Base-by-base conservation (phyloP, 2,113 vertebrate genomes). In the Jaculus jaculus region DNA sequence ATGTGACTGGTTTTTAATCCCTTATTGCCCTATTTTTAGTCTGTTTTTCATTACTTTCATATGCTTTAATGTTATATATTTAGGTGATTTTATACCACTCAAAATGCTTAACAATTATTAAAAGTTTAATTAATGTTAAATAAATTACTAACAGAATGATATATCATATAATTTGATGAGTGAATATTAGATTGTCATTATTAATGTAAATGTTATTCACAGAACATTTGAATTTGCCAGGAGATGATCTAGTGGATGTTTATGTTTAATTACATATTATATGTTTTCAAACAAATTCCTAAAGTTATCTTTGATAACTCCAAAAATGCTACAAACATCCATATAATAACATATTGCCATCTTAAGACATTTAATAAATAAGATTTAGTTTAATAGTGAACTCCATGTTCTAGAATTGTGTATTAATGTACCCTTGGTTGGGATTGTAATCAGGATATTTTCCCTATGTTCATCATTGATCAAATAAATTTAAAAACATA, bases 211-310 rank as follows among this genome's bases (percentile, higher is more conserved):
- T 73, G 8, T 47, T 8, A 47, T 47, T 8, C 42, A 47, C 42
- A 85, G 32, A 87, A 2, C 15, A 69, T 92, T 75, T 92, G 81
- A 68, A 72, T 60, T 85, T 78, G 3, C 34, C 60, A 42, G 20
- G 7, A 3, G 58, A 13, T 89, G 32, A 68, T 75, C 42, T 61
- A 34, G 5, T 47, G 8, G 42, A 8, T 47, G 51, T 24, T 85
- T 54, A 8, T 47, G 51, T 24, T 85, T 54, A 95, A 32, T 42
- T 84, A 4, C 28, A 60, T 86, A 54, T 79, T 89, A 34, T 32
- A 72, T 77, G 72, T 81, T 93, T 91, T 20, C 78, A 86, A 93
- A 42, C 65, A 88, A 82, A 83, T 77, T 21, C 24, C 0, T 92
- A 47, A 58, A 69, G 12, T 58, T 82, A 81, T 54, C 21, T n/a